A percentile compares a stretch with the other conserved stretches of the same genome.
phyloP scores from a whole-genome alignment of 1,140 invertebrate species.

The Scaptodrosophila lebanonensis region DNA sequence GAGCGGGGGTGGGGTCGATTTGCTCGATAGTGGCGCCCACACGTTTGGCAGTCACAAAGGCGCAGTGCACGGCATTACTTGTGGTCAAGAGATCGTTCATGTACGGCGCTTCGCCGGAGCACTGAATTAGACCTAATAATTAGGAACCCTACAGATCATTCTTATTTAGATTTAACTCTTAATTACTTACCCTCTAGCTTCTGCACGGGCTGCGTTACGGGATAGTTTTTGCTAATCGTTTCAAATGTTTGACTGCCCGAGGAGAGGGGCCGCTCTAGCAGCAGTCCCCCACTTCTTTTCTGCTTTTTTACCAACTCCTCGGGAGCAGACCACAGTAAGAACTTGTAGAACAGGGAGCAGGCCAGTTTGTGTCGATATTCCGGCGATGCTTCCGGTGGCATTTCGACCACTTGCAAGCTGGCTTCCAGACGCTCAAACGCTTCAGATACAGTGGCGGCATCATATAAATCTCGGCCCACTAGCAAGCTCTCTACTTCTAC shows the following conservation, averaged over 20 bases:
- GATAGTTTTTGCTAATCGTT: constrained; percentile 84
- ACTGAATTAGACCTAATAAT: constrained; percentile 82
- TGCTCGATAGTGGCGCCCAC: constrained; percentile 79
- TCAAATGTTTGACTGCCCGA: constrained; percentile 86
- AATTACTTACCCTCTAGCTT: constrained; percentile 82
- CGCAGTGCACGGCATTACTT: constrained; percentile 81
- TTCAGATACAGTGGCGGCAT: constrained; percentile 40
- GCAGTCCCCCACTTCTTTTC: constrained; percentile 78
- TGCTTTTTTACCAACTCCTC: constrained; percentile 45
- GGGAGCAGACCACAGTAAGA: constrained; percentile 78
- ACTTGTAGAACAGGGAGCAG: constrained; percentile 85
- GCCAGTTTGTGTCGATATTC: constrained; percentile 82
- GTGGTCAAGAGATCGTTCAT: constrained; percentile 80
- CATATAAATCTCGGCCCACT: constrained; percentile 78
- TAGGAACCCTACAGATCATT: too few species aligned
- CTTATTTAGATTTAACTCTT: not conserved
- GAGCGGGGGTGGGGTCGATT: constrained; percentile 80
- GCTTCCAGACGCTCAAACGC: constrained; percentile 37
- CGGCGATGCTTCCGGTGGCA: constrained; percentile 81
- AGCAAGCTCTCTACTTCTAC: constrained; percentile 82
- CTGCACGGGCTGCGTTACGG: constrained; percentile 85
- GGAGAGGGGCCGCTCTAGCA: constrained; percentile 83
- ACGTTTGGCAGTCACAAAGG: constrained; percentile 80
- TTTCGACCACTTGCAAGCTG: constrained; percentile 50
- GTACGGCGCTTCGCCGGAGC: constrained; percentile 84